Conservation (phyloP, 2,888 invertebrate genomes). For the Dromius quadrimaculatus region DNA sequence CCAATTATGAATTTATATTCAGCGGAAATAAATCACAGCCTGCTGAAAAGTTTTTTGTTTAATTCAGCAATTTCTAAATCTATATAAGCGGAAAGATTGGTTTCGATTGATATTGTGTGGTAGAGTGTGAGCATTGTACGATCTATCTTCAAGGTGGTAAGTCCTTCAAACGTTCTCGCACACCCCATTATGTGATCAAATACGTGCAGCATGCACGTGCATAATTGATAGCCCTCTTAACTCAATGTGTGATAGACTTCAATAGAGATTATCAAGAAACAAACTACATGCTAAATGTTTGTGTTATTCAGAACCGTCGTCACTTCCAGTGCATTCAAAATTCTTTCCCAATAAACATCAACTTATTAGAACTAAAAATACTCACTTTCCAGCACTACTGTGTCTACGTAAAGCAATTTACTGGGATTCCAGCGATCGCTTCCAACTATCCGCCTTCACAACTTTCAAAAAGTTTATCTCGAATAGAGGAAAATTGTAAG, state of each 20-base stretch:
- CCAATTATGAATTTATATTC: conserved; percentile 33
- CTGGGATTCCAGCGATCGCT: conserved; percentile 17
- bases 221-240: conserved; percentile 38
- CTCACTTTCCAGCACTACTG: no score
- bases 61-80: no score
- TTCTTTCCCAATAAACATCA: no score
- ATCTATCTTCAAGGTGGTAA: no score
- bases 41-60: not conserved
- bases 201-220: conserved; percentile 25
- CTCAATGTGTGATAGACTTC: conserved; percentile 5
- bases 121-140: no score
- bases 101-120: no score
- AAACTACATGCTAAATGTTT: not conserved
- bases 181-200: conserved; percentile 19
- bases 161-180: conserved; percentile 35
- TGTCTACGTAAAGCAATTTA: conserved; percentile 31
- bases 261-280: not conserved
- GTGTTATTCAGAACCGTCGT: no score
- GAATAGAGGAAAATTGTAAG: conserved; percentile 47
- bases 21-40: conserved; percentile 8
- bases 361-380: no score
- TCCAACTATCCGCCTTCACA: conserved; percentile 7
- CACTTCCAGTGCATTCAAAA: no score
- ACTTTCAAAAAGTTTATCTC: conserved; percentile 38
- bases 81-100: no score